A percentile compares a stretch with the other conserved stretches of the same genome.
Conservation (phyloP, 2,797 vertebrate species). For the Pangasius sanitwongsei region DNA sequence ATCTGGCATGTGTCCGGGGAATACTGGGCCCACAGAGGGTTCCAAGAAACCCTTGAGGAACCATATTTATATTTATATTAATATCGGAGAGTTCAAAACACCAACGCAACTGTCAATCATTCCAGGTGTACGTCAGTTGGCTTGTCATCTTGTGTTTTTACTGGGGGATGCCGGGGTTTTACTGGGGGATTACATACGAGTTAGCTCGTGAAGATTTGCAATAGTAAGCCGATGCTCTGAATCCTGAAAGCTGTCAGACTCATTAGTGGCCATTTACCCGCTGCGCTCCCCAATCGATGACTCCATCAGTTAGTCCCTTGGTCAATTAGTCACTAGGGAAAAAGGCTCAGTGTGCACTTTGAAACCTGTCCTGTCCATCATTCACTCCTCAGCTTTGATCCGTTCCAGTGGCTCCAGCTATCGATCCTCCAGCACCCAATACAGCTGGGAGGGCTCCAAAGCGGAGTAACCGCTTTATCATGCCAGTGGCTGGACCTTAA, state of each 20-base stretch:
- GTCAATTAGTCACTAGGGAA: slow-evolving; percentile 55
- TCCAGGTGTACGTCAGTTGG: neutral
- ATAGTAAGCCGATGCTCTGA: neutral
- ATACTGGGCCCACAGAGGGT: neutral
- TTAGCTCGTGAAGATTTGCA: no score
- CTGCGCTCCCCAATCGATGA: slow-evolving; percentile 59
- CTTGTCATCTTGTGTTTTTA: neutral
- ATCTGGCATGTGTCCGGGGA: no score
- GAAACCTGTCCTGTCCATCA: slow-evolving; percentile 57
- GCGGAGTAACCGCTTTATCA: neutral
- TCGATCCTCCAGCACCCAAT: slow-evolving; percentile 9
- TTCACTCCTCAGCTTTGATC: slow-evolving; percentile 39
- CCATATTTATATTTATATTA: neutral
- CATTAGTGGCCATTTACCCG: slow-evolving; percentile 59
- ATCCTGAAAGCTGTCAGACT: slow-evolving; percentile 47
- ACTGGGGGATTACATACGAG: neutral
- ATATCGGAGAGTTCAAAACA: neutral
- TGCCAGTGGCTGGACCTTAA: neutral
- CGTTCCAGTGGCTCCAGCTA: slow-evolving; percentile 10
- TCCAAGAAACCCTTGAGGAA: neutral
- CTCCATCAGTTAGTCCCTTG: slow-evolving; percentile 60
- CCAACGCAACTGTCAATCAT: neutral
- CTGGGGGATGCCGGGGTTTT: no score
- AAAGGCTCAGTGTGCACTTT: slow-evolving; percentile 45
- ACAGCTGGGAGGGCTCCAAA: neutral